Base-by-base conservation (phyloP, 1,140 invertebrate genomes). In the Drosophila ananassae region DNA sequence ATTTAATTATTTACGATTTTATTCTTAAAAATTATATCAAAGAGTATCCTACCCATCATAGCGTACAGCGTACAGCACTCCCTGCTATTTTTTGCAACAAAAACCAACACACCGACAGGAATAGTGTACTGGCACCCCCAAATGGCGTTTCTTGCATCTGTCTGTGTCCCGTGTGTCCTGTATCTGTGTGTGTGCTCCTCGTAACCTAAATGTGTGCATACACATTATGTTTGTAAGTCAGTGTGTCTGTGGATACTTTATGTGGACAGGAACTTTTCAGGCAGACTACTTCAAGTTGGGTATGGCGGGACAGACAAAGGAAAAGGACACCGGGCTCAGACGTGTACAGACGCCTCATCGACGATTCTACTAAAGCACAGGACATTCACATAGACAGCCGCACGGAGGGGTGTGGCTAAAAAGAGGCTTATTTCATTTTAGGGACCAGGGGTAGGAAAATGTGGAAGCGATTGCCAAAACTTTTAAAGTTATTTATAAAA, bases 231-330 rank as follows among this genome's bases (percentile, higher is more conserved):
- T 51, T 63, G 52, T 64, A 54, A 47, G 66, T 59, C 55, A 58
- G 37, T 51, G 34, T 56, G 71, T 44, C 64, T 50, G 64, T 69
- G 41, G 67, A 66, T 66, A 75, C 60, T 66, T 66, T 66, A 66
- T 54, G 53, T 75, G 60, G 22, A 74, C 39, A 66, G 72, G 60
- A 75, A 75, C 72, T 66, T 75, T 76, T 50, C 53, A 76, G 62
- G 73, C 73, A 76, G 72, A 75, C 72, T 53, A 64, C 72, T 74
- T 67, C 54, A 67, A 51, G 62, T 44, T 44, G 54, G 61, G 58
- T 46, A 60, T 10, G 73, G 44, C 67, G 64, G 44, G 17, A 13
- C 41, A 21, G 44, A 71, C 63, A 56, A 32, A 32, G 52, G 41
- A n/a, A 24, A 64, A 47, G 64, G 32, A 69, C 62, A 55, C n/a